Conservation (phyloP, 2,113 vertebrate species). For the Ammodytes marinus region DNA sequence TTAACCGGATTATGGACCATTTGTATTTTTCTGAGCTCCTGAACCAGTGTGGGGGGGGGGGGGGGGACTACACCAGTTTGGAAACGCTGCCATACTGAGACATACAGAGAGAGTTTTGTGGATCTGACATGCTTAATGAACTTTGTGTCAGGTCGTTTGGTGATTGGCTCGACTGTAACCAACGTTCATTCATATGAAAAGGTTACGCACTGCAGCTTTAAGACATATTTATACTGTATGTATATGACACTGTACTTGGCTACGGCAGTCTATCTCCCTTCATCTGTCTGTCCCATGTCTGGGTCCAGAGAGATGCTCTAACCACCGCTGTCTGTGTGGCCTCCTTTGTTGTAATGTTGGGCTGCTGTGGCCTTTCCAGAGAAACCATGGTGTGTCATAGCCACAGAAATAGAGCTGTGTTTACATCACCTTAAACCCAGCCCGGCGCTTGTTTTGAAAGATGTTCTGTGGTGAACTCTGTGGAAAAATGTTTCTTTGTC, state of each 20-base stretch:
- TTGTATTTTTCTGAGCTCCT: too few species aligned
- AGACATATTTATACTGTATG: slow-evolving; percentile 21
- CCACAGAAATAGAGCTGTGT: slow-evolving; percentile 82
- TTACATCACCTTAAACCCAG: slow-evolving; percentile 82
- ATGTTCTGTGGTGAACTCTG: slow-evolving; percentile 79
- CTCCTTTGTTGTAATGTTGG: slow-evolving; percentile 80
- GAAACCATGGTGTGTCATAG: slow-evolving; percentile 83
- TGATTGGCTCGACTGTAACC: too few species aligned
- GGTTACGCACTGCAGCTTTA: background rate
- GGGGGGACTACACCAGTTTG: too few species aligned
- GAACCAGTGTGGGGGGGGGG: too few species aligned
- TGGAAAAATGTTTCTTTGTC: slow-evolving; percentile 77
- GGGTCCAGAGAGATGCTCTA: slow-evolving; percentile 67
- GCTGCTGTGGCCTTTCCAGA: slow-evolving; percentile 80
- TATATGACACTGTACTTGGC: slow-evolving; percentile 43
- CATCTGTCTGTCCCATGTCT: slow-evolving; percentile 58
- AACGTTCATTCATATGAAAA: too few species aligned
- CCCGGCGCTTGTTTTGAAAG: slow-evolving; percentile 82
- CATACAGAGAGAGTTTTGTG: too few species aligned
- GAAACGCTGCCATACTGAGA: too few species aligned
- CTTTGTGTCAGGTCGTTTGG: too few species aligned
- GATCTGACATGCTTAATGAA: too few species aligned
- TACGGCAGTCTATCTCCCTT: slow-evolving; percentile 14
- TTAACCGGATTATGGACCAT: too few species aligned
- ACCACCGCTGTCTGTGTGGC: slow-evolving; percentile 82